Conservation (phyloP, 2,797 vertebrate genomes). For the Mallotus villosus region DNA sequence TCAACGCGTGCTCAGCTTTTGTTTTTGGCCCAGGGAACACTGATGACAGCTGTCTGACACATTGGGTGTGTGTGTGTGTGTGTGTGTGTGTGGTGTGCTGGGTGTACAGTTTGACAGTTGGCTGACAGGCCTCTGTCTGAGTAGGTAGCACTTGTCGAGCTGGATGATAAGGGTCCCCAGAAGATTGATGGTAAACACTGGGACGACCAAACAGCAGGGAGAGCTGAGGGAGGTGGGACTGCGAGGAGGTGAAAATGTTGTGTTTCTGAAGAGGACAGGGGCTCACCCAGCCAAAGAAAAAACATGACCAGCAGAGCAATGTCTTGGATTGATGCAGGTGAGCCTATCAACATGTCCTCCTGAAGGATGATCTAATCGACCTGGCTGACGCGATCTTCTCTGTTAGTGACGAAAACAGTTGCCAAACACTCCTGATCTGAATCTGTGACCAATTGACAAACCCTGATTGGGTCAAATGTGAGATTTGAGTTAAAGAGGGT, state of each 20-base stretch:
- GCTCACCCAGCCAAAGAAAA: too few relatives aligned
- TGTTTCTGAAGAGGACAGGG: background rate
- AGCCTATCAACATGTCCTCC: too few relatives aligned
- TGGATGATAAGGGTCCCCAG: conserved; percentile 8
- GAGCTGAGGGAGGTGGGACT: too few relatives aligned
- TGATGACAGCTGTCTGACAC: conserved; percentile 46
- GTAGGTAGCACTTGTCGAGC: background rate
- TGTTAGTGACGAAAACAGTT: too few relatives aligned
- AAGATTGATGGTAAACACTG: conserved; percentile 21
- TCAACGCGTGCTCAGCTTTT: conserved; percentile 39
- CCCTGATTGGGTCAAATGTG: too few relatives aligned
- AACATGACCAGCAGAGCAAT: background rate
- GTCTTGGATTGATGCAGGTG: too few relatives aligned
- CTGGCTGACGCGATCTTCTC: too few relatives aligned
- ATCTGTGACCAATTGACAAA: too few relatives aligned
- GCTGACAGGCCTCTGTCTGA: conserved; percentile 21
- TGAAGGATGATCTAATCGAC: too few relatives aligned
- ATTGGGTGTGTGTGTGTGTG: conserved; percentile 16
- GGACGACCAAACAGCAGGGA: background rate
- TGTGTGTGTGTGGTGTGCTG: too few relatives aligned
- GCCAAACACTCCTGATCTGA: too few relatives aligned
- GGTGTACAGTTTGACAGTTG: conserved; percentile 36
- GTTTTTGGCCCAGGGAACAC: conserved; percentile 17
- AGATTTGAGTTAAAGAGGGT: conserved; percentile 15
- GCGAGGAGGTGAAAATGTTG: background rate